Percentiles rank a stretch among this genome's conserved stretches.
These are phyloP conservation scores for Microtus richardsoni DNA, from an alignment of 2,113 vertebrate genomes.

Conservation along the genomic window DNA sequence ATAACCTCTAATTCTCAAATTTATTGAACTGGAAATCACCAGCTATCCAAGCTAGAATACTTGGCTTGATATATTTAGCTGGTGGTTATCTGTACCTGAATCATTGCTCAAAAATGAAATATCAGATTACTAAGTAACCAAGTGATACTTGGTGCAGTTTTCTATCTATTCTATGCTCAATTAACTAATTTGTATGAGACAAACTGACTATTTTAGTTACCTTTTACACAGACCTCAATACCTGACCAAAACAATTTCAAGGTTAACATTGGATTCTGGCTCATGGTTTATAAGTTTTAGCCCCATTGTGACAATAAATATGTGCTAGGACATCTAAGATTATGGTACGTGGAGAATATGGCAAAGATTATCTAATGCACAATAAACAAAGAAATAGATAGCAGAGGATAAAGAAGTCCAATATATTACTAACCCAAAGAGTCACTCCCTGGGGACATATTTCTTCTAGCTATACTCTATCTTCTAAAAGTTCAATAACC, in stretches of 20 bases:
- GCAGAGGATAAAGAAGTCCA: background rate
- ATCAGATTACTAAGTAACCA: background rate
- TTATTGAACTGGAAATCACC: slow-evolving; percentile 11
- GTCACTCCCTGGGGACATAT: background rate
- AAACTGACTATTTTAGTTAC: background rate
- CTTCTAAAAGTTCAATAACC: background rate
- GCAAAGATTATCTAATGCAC: background rate
- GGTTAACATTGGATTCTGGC: background rate
- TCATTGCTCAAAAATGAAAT: background rate
- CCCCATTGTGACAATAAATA: background rate
- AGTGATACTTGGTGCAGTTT: background rate
- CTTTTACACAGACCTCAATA: background rate
- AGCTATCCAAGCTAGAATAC: background rate
- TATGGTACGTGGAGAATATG: background rate
- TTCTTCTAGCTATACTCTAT: background rate
- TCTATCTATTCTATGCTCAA: background rate
- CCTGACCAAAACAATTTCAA: background rate
- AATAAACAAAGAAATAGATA: background rate
- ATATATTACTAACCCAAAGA: background rate
- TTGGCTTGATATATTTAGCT: slow-evolving; percentile 2
- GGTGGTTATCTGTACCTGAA: background rate
- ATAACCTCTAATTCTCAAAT: slow-evolving; percentile 20
- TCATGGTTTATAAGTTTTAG: background rate
- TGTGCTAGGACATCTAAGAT: background rate
- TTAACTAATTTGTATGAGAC: background rate